A percentile compares a stretch with the other conserved stretches of the same genome.
phyloP scores from a whole-genome alignment of 2,888 invertebrate genomes.

The Teleogryllus oceanicus region DNA sequence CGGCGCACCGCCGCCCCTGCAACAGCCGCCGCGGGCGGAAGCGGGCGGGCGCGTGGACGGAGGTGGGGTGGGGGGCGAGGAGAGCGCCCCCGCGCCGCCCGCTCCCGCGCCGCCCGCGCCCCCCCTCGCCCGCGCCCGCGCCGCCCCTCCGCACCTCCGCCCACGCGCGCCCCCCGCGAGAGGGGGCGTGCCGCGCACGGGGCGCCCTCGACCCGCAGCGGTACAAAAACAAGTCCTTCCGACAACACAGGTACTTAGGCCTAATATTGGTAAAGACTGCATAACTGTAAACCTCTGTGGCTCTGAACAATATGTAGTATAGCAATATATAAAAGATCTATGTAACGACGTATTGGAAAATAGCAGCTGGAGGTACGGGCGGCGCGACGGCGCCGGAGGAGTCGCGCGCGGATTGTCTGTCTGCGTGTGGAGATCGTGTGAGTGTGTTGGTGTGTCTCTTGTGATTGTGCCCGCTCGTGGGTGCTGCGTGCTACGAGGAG shows the following conservation, averaged over 20 bases:
- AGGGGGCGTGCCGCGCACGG: too few relatives aligned
- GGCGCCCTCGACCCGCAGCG: neutral
- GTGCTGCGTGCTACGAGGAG: neutral
- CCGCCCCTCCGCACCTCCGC: too few relatives aligned
- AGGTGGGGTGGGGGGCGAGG: neutral
- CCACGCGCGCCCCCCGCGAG: too few relatives aligned
- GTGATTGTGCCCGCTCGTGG: neutral
- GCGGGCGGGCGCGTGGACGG: neutral
- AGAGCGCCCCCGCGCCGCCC: too few relatives aligned
- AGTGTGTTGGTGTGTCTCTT: neutral
- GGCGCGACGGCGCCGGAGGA: slow-evolving; percentile 8
- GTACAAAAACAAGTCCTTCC: slow-evolving; percentile 6
- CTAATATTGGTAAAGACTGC: neutral
- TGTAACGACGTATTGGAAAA: slow-evolving; percentile 9
- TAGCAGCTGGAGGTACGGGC: neutral
- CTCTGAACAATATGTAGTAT: neutral
- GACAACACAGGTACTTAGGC: slow-evolving; percentile 18
- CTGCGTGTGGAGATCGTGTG: neutral
- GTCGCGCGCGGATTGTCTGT: neutral
- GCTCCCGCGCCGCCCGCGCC: too few relatives aligned
- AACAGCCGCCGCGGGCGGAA: neutral
- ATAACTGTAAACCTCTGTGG: slow-evolving; percentile 18
- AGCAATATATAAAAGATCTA: slow-evolving; percentile 18
- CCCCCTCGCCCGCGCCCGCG: too few relatives aligned
- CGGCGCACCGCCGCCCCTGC: slow-evolving; percentile 5